Evolutionary conservation across 2,113 vertebrate species (phyloP).

Genomic region (Festucalex cinctus): DNA sequence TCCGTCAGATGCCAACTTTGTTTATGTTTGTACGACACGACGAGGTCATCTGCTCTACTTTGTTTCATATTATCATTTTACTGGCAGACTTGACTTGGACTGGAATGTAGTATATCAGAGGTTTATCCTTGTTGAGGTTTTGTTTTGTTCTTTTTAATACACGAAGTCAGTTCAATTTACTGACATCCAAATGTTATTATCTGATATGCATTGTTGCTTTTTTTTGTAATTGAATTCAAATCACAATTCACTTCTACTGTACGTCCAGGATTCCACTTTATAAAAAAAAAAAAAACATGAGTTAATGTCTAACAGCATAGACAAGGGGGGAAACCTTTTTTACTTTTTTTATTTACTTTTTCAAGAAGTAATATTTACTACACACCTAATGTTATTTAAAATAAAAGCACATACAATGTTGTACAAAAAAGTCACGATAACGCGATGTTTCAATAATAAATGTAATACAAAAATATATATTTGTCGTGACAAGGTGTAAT

Average conservation of each 20-base stretch:
- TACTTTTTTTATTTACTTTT: neutral
- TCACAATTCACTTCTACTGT: neutral
- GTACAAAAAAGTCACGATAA: too few relatives aligned
- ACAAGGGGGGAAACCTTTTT: neutral
- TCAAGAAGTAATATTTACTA: too few relatives aligned
- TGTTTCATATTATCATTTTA: neutral
- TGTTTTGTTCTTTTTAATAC: neutral
- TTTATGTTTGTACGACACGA: conserved; percentile 7
- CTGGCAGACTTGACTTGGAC: neutral
- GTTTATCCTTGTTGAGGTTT: neutral
- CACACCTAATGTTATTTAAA: too few relatives aligned
- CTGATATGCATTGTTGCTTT: neutral
- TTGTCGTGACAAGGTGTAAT: too few relatives aligned
- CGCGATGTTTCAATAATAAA: too few relatives aligned
- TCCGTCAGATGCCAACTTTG: conserved; percentile 6
- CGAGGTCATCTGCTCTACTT: neutral
- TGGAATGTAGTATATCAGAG: neutral
- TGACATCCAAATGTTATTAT: neutral
- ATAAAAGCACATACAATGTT: too few relatives aligned
- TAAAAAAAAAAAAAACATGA: neutral
- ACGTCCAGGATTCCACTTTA: neutral
- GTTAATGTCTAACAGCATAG: neutral
- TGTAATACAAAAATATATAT: too few relatives aligned
- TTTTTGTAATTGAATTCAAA: neutral
- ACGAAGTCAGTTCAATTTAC: neutral